Evolutionary conservation across 2,797 vertebrate species (phyloP).

Genomic region (Chelon labrosus): DNA sequence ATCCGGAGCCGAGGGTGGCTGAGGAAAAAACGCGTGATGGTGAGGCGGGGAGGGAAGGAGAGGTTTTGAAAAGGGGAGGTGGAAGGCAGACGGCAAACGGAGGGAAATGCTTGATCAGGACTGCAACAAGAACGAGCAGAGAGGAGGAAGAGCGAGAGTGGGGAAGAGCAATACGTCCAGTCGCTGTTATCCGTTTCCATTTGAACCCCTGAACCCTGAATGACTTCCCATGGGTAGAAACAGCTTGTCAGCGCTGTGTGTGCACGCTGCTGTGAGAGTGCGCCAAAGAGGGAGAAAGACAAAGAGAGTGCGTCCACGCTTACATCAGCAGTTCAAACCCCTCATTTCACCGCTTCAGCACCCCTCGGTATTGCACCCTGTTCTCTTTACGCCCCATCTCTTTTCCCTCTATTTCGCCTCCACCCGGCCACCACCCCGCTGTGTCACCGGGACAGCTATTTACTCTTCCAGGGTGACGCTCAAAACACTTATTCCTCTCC

Average conservation of each 20-base stretch:
- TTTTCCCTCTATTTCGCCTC: conserved; percentile 59
- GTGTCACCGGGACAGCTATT: conserved; percentile 63
- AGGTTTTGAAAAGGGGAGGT: background rate
- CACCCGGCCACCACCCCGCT: conserved; percentile 39
- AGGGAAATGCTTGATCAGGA: conserved; percentile 59
- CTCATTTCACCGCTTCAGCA: conserved; percentile 82
- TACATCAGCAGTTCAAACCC: conserved; percentile 82
- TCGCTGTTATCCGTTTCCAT: conserved; percentile 70
- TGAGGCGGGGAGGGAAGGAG: background rate
- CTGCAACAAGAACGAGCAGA: conserved; percentile 34
- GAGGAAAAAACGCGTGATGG: conserved; percentile 14
- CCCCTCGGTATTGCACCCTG: conserved; percentile 78
- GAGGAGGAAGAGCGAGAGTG: conserved; percentile 15
- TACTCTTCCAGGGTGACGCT: conserved; percentile 55
- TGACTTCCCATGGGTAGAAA: conserved; percentile 72
- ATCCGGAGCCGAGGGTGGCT: conserved; percentile 42
- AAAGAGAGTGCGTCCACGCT: conserved; percentile 69
- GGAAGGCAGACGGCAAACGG: conserved; percentile 8
- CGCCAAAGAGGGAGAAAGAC: conserved; percentile 30
- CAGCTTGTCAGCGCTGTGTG: conserved; percentile 69
- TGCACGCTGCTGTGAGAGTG: conserved; percentile 16
- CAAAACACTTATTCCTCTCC: conserved; percentile 40
- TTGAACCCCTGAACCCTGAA: conserved; percentile 80
- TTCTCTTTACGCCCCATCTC: conserved; percentile 76
- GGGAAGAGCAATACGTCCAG: conserved; percentile 56